Base-by-base conservation (phyloP, 2,113 vertebrate species). In the Loxodonta africana region DNA sequence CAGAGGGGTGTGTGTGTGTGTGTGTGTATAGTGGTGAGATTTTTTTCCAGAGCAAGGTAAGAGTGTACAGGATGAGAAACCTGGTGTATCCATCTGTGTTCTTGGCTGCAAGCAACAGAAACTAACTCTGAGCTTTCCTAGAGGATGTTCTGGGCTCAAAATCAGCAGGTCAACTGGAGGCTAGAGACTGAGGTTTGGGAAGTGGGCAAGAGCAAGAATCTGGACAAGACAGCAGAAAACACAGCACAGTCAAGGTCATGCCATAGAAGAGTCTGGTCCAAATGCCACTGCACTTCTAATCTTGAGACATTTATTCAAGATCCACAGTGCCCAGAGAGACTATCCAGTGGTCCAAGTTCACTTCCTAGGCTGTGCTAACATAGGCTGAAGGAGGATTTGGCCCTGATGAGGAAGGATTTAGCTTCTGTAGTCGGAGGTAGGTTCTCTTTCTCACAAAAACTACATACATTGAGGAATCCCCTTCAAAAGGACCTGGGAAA, bases 41-140 rank as follows among this genome's bases (percentile, higher is more conserved):
- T 80, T 53, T 93, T 86, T 93, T 86, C 15, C 69, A 67, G 62
- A 95, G n/a, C 28, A 46, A 63, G 26, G 21, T 48, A 82, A 87
- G 44, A 94, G 46, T 12, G 21, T 41, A 30, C 6, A 57, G 11
- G 7, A 48, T 53, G 23, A 33, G 69, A 67, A 88, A 74, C 25
- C 25, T 60, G 23, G 33, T 30, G 1, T 3, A 76, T 26, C 83
- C 46, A 25, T 60, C 33, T 30, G 48, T 33, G n/a, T 41, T 88
- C 46, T 62, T 14, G 51, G 10, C 37, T 57, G 53, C 15, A 57
- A 57, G 53, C 53, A 57, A 57, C 53, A 57, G 53, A 57, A 57
- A 57, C 53, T 51, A 90, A 76, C 60, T 3, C 48, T 60, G 53
- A 25, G 26, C 48, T 83, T 90, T 65, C 62, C 1, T 8, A 76